These are phyloP conservation scores for Himantopus leucocephalus DNA, from an alignment of 2,113 vertebrate genomes.

Conservation along the genomic window DNA sequence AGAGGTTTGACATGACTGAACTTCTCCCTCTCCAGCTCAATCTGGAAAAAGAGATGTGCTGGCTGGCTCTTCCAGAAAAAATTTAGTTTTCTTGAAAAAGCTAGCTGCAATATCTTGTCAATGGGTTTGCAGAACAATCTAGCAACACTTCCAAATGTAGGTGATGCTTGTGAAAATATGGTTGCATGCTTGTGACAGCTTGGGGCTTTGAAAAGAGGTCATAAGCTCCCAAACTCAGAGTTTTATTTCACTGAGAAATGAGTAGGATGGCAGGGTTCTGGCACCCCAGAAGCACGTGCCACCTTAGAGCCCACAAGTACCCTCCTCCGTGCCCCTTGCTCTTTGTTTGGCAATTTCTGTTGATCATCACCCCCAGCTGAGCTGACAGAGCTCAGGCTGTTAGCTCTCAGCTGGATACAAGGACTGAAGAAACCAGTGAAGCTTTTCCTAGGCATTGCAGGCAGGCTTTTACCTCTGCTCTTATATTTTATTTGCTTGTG, in stretches of 20 bases:
- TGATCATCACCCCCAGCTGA: neutral
- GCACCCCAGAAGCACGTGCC: neutral
- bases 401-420: conserved; percentile 11
- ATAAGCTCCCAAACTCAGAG: neutral
- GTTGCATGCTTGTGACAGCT: neutral
- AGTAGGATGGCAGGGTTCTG: neutral
- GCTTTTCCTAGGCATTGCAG: neutral
- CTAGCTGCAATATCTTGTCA: neutral
- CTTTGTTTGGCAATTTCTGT: neutral
- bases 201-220: neutral
- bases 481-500: neutral
- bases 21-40: neutral
- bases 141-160: neutral
- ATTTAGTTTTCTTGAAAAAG: neutral
- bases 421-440: neutral
- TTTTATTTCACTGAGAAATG: neutral
- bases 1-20: neutral
- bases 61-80: neutral
- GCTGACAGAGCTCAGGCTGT: neutral
- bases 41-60: neutral
- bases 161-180: neutral
- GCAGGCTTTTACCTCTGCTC: neutral
- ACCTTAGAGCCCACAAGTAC: fast-evolving
- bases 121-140: neutral
- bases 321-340: neutral